Conservation (phyloP, 1,140 invertebrate species). For the Cydia fagiglandana region DNA sequence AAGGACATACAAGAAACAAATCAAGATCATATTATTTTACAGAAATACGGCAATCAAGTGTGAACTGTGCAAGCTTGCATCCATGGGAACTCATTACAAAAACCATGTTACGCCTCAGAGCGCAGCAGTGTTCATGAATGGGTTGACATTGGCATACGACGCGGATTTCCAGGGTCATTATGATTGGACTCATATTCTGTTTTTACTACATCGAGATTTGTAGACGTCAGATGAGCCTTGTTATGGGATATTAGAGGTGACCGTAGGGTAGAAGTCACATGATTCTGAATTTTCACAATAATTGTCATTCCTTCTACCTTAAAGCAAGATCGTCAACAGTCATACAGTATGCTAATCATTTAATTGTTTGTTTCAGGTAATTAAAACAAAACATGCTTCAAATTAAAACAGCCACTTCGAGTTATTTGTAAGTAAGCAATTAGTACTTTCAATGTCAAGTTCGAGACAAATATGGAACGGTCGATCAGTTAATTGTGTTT, state of each 20-base stretch:
- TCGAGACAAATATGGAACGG: background rate
- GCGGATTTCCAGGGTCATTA: background rate
- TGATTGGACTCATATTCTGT: background rate
- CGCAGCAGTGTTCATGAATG: slow-evolving; percentile 11
- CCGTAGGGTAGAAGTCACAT: too few relatives aligned
- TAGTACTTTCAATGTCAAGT: background rate
- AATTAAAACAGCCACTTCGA: background rate
- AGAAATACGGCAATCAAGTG: background rate
- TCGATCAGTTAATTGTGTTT: background rate
- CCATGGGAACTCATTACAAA: slow-evolving; percentile 10
- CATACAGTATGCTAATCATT: background rate
- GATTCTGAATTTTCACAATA: too few relatives aligned
- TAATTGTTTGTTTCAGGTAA: background rate
- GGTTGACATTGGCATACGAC: slow-evolving; percentile 20
- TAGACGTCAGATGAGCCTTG: background rate
- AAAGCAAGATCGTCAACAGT: too few relatives aligned
- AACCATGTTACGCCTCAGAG: background rate
- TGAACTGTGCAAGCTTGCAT: background rate
- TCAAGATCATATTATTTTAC: too few relatives aligned
- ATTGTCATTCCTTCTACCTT: too few relatives aligned
- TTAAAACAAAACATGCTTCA: slow-evolving; percentile 5
- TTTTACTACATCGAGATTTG: background rate
- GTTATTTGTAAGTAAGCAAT: slow-evolving; percentile 3
- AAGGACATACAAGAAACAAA: too few relatives aligned
- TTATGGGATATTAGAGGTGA: background rate